phyloP scores from a whole-genome alignment of 2,888 invertebrate species.

The Pristionchus mayeri region DNA sequence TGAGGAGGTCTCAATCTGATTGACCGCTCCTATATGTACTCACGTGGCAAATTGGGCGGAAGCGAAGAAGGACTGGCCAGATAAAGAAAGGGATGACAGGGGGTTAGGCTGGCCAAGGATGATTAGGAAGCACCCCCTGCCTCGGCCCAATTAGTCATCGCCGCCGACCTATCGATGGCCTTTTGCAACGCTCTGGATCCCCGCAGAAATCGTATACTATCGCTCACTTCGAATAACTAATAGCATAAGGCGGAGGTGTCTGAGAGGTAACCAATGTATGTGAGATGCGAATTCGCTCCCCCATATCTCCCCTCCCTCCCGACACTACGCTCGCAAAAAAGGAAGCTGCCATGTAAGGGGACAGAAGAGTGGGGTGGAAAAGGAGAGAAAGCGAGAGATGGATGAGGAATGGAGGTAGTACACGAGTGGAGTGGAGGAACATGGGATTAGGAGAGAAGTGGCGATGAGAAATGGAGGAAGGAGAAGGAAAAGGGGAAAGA shows the following conservation, averaged over 20 bases:
- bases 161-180: constrained; percentile 19
- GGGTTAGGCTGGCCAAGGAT: neutral
- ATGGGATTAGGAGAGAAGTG: neutral
- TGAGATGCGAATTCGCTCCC: constrained; percentile 4
- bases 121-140: neutral
- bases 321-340: neutral
- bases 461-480: neutral
- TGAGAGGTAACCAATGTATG: constrained; percentile 13
- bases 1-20: constrained; percentile 15
- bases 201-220: neutral
- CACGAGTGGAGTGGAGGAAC: too few species aligned
- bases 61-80: neutral
- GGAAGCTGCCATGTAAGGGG: neutral
- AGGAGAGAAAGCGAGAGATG: neutral
- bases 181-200: neutral
- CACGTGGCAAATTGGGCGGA: constrained; percentile 26
- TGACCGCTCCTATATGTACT: neutral
- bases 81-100: neutral
- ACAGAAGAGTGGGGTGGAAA: neutral
- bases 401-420: neutral
- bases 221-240: neutral
- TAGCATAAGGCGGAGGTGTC: neutral
- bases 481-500: too few species aligned
- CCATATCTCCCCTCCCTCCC: neutral
- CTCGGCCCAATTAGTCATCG: constrained; percentile 22